Base-by-base conservation (phyloP, 2,113 vertebrate species). In the Dissostichus mawsoni region DNA sequence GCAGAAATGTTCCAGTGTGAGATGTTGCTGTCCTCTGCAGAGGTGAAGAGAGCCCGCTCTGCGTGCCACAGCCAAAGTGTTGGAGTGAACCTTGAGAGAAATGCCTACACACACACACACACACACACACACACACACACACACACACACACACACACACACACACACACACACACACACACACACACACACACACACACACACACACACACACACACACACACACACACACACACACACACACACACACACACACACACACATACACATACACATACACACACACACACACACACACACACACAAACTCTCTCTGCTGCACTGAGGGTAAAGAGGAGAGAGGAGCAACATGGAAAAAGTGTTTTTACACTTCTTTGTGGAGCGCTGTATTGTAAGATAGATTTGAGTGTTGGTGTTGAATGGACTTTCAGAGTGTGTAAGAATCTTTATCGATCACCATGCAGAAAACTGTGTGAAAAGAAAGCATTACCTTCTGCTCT, bases 51-150 rank as follows among this genome's bases (percentile, higher is more conserved):
- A 69, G 56, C 41, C 52, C 11, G 55, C 25, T 56, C 67, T 36
- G 55, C 9, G 23, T 33, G 72, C 70, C 50, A 62, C 66, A 62
- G 70, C 71, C 71, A 33, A 78, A 17, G 47, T 65, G 73, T 50
- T 76, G 76, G 63, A 36, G 55, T 14, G 29, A 83, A 70, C 81
- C 64, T 80, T 83, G 65, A 70, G 77, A 77, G 36, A 78, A 78
- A 69, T 58, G 36, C 56, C 65, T 73, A 8, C 45, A 36, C 6
- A 36, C 36, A 36, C 36, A 36, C 36, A 36, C 36, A 36, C 36
- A 8, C 36, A 36, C 36, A 36, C 36, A 8, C 36, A 41, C 36
- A 41, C 36, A 41, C 36, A 8, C 36, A 41, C 36, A 8, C 36
- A 41, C 36, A 8, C 36, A 41, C 36, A 8, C 36, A 36, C 33